Evolutionary conservation across 1,140 invertebrate genomes (phyloP).

Genomic region (Hylaeus volcanicus): DNA sequence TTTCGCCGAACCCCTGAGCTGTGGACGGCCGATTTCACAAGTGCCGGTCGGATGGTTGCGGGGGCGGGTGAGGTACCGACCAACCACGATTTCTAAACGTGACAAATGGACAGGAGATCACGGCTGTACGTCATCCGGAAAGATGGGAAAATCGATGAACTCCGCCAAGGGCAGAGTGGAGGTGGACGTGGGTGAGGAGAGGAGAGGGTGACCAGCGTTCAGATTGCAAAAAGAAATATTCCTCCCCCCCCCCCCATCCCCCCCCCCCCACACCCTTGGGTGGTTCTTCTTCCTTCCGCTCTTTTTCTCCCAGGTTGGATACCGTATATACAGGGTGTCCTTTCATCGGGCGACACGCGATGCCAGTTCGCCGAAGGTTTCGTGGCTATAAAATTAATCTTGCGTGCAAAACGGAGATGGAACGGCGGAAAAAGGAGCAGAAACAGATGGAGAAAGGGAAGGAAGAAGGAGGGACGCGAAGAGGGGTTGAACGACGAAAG

Average conservation of each 20-base stretch:
- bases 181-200: neutral
- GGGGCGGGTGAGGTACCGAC: neutral
- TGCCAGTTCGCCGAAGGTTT: constrained; percentile 42
- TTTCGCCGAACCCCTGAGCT: neutral
- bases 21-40: neutral
- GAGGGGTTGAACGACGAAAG: too few species aligned
- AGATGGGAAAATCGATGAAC: constrained; percentile 46
- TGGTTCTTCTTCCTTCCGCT: constrained; percentile 35
- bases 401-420: constrained; percentile 61
- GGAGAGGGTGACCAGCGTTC: constrained; percentile 4
- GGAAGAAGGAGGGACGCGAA: neutral
- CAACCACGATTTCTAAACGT: constrained; percentile 29
- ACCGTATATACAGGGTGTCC: constrained; percentile 37
- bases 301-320: constrained; percentile 30
- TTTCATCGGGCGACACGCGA: constrained; percentile 53
- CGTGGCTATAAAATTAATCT: constrained; percentile 66
- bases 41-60: too few species aligned
- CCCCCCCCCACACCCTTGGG: neutral
- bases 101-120: constrained; percentile 25
- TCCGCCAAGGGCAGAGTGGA: neutral
- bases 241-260: neutral
- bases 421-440: constrained; percentile 26
- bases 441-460: constrained; percentile 39
- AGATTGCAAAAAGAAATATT: constrained; percentile 48
- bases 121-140: constrained; percentile 36